phyloP scores from a whole-genome alignment of 2,888 invertebrate genomes.

The Cryptocephalus primarius region DNA sequence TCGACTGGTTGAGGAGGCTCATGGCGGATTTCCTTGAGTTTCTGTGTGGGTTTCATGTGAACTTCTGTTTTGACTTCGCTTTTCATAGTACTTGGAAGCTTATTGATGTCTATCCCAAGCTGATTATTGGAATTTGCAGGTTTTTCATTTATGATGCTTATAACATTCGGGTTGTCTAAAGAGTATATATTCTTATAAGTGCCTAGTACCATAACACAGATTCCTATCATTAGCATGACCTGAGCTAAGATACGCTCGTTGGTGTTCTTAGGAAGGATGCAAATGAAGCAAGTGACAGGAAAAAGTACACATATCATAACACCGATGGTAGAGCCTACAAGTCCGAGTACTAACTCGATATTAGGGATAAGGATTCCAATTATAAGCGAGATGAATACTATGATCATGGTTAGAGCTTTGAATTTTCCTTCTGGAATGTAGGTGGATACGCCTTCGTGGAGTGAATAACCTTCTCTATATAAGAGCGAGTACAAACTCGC shows the following conservation, averaged over 20 bases:
- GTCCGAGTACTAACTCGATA: constrained; percentile 85
- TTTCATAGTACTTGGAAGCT: not conserved
- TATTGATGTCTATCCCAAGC: not conserved
- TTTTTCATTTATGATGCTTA: not conserved
- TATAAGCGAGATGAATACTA: constrained; percentile 64
- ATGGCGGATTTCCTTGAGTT: constrained; percentile 30
- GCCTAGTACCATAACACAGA: constrained; percentile 80
- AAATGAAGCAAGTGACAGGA: constrained; percentile 82
- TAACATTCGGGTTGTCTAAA: constrained; percentile 22
- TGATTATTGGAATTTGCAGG: not conserved
- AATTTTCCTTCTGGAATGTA: constrained; percentile 81
- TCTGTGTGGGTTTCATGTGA: constrained; percentile 13
- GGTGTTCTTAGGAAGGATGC: constrained; percentile 72
- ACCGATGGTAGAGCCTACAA: constrained; percentile 93
- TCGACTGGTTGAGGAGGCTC: constrained; percentile 34
- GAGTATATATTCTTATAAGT: constrained; percentile 81
- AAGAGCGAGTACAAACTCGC: constrained; percentile 87
- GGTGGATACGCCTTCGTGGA: constrained; percentile 48
- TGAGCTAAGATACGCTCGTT: constrained; percentile 76
- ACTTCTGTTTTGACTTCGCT: constrained; percentile 4
- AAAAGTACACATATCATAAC: constrained; percentile 87
- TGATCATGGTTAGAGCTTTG: constrained; percentile 68
- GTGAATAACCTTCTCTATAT: constrained; percentile 61
- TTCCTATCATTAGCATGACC: constrained; percentile 67
- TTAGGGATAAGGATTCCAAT: constrained; percentile 85